Evolutionary conservation across 2,113 vertebrate species (phyloP).

Genomic region (Plecturocebus donacophilus): DNA sequence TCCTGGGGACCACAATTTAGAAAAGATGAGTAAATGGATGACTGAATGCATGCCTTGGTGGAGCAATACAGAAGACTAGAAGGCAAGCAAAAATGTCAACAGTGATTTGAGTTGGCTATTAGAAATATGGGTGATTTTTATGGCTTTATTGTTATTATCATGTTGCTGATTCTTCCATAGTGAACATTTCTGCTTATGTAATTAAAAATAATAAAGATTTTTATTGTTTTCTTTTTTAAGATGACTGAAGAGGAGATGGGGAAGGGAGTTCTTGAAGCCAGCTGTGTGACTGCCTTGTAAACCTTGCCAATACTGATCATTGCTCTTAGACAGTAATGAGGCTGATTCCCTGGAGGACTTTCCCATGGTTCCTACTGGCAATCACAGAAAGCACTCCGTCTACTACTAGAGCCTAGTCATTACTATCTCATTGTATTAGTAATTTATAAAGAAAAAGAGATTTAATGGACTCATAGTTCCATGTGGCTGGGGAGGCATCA

Average conservation of each 20-base stretch:
- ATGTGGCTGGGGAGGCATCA: no score
- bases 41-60: not conserved
- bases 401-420: not conserved
- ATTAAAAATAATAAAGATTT: not conserved
- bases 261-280: not conserved
- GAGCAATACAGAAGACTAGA: not conserved
- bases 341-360: not conserved
- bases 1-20: not conserved
- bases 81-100: not conserved
- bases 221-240: conserved; percentile 19
- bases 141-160: not conserved
- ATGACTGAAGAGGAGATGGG: not conserved
- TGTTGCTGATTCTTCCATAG: not conserved
- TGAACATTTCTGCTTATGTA: not conserved
- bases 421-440: no score
- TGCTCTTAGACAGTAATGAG: not conserved
- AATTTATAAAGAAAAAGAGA: no score
- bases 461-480: no score
- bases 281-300: not conserved
- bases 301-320: not conserved
- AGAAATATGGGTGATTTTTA: not conserved
- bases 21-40: not conserved
- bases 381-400: not conserved
- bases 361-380: not conserved
- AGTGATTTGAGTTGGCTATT: not conserved